Percentiles rank a stretch among this genome's conserved stretches.
Conservation (phyloP, 2,113 vertebrate species). For the Paracanthobrama guichenoti region DNA sequence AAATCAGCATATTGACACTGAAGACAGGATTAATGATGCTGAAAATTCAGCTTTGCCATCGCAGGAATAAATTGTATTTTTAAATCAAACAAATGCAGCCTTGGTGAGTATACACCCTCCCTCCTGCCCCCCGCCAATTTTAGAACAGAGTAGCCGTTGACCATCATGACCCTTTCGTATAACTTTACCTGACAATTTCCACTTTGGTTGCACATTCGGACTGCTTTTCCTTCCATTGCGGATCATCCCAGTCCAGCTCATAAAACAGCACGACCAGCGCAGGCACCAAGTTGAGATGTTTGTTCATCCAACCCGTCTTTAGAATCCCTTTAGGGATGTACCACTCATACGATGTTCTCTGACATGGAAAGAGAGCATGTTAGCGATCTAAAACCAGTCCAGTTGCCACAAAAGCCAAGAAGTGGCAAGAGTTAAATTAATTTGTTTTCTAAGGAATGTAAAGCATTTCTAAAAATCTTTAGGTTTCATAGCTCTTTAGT, state of each 20-base stretch:
- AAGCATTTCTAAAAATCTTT: background rate
- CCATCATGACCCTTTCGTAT: background rate
- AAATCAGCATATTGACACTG: too few species aligned
- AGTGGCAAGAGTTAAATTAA: background rate
- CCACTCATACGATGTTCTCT: slow-evolving; percentile 98
- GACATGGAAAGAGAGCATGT: slow-evolving; percentile 29
- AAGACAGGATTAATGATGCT: too few species aligned
- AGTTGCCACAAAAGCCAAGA: background rate
- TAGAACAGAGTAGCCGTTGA: too few species aligned
- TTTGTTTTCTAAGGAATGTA: background rate
- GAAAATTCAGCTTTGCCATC: too few species aligned
- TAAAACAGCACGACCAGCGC: slow-evolving; percentile 97
- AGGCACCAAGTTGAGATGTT: slow-evolving; percentile 94
- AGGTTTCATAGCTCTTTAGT: background rate
- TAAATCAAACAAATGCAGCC: too few species aligned
- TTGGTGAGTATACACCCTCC: too few species aligned
- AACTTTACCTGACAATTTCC: slow-evolving; percentile 90
- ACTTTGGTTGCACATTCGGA: slow-evolving; percentile 94
- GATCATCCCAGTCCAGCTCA: slow-evolving; percentile 97
- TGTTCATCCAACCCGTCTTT: slow-evolving; percentile 99
- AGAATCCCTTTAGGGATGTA: slow-evolving; percentile 98
- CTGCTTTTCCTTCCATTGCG: slow-evolving; percentile 97
- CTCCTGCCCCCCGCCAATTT: too few species aligned
- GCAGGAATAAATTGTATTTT: too few species aligned
- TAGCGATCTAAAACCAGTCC: background rate